These are phyloP conservation scores for Chaetophractus vellerosus DNA, from an alignment of 2,797 vertebrate genomes.

Conservation along the genomic window DNA sequence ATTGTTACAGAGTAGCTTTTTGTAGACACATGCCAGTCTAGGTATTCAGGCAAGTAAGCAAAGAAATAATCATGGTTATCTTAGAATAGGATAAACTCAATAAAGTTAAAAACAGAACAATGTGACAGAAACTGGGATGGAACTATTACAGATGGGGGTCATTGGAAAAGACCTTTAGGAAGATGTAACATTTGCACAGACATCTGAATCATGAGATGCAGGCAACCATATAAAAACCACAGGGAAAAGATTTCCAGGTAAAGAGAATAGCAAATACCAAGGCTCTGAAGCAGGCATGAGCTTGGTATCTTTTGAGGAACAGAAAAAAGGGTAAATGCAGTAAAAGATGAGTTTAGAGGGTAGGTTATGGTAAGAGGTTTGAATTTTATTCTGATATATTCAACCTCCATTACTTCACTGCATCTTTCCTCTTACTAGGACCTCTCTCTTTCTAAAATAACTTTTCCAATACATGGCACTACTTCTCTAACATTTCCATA, in stretches of 20 bases:
- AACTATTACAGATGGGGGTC: not conserved
- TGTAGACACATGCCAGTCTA: not conserved
- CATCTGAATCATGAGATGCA: not conserved
- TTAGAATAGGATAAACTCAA: not conserved
- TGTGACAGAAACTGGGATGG: not conserved
- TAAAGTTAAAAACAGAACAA: constrained; percentile 35
- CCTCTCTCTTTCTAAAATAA: constrained; percentile 5
- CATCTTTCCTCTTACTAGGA: constrained; percentile 35
- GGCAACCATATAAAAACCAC: not conserved
- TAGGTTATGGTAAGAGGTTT: constrained; percentile 9
- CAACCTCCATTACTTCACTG: not conserved
- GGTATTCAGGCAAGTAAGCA: not conserved
- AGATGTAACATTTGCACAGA: constrained; percentile 35
- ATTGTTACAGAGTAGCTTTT: constrained; percentile 33
- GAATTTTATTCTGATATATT: constrained; percentile 17
- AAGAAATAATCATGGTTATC: constrained; percentile 36
- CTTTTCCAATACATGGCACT: not conserved
- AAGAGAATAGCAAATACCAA: constrained; percentile 8
- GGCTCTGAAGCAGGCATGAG: not conserved
- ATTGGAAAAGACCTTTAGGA: constrained; percentile 22
- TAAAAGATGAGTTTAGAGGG: not conserved
- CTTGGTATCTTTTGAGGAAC: constrained; percentile 13
- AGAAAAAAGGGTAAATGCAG: not conserved
- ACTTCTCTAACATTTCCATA: not conserved
- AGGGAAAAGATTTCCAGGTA: constrained; percentile 23